Base-by-base conservation (phyloP, 2,113 vertebrate genomes). In the Progne subis region DNA sequence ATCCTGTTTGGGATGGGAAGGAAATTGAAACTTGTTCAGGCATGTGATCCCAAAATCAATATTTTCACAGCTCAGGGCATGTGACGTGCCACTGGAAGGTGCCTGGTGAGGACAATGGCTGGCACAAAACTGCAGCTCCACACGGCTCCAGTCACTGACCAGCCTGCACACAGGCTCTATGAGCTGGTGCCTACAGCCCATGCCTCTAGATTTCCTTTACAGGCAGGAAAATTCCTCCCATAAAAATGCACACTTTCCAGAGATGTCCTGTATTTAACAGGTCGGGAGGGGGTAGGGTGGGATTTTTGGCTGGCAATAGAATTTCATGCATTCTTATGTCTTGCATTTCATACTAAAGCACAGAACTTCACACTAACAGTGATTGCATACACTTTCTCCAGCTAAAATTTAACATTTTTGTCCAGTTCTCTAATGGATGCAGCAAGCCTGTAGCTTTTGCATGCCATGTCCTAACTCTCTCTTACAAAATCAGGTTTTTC, bases 51-150 rank as follows among this genome's bases (percentile, higher is more conserved):
- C 83, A 81, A 86, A 86, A 96, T 82, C 91, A 96, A 71, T 94
- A 96, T 95, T 97, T 92, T 91, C 86, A 94, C 69, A 95, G 91
- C 80, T 71, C 65, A 65, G 77, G 56, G 81, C 39, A n/a, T 76
- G 61, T 94, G 87, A 91, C 34, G 3, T 82, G 78, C 89, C 81
- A 34, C 81, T 29, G 10, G 60, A 84, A 89, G 52, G 83, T 26
- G 88, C 64, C 68, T 11, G 3, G n/a, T 1, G 7, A 91, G 91
- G 84, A 95, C 93, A 97, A 95, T 94, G 65, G 63, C 67, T 94
- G 95, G 81, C 94, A 95, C 32, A 39, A 70, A 65, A 29, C 16
- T 0, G 4, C 53, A 80, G 57, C 50, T 79, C 29, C 21, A 5
- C 43, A 29, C 8, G 0, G 71, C 43, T 47, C 26, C 43, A 17